Percentiles rank a stretch among this genome's conserved stretches.
These are phyloP conservation scores for Macaca mulatta DNA, from an alignment of 2,113 vertebrate genomes.

Conservation along the genomic window DNA sequence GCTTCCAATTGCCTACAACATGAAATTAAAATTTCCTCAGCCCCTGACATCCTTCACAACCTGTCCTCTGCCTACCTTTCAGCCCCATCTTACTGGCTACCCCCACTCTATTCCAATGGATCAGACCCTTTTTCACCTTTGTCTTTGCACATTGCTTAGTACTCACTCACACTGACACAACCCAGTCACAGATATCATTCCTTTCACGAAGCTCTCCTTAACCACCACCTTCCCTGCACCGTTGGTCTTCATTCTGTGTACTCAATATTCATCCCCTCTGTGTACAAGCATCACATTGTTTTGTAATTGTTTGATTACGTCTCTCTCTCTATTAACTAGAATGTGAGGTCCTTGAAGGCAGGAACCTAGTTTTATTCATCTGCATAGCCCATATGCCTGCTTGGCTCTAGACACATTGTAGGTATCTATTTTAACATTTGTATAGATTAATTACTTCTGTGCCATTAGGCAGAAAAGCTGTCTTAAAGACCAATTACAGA, in stretches of 20 bases:
- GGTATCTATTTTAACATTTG: neutral
- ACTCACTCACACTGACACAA: neutral
- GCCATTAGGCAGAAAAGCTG: neutral
- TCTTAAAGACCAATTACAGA: slow-evolving; percentile 29
- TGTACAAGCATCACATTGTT: neutral
- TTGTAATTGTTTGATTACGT: neutral
- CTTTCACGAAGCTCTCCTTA: neutral
- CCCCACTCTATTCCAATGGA: neutral
- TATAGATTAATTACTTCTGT: neutral
- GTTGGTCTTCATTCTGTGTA: neutral
- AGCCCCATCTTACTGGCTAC: neutral
- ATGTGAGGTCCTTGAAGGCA: neutral
- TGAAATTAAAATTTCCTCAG: neutral
- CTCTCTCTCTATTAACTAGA: neutral
- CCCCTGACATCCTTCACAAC: neutral
- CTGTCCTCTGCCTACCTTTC: neutral
- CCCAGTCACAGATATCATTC: neutral
- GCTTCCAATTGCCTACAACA: neutral
- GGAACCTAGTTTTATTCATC: neutral
- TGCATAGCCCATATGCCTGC: neutral
- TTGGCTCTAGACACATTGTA: neutral
- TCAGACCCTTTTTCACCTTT: neutral
- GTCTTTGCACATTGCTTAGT: neutral
- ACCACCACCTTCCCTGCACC: neutral
- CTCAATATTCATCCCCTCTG: neutral